phyloP scores from a whole-genome alignment of 2,797 vertebrate genomes.

The Ibycter americanus region DNA sequence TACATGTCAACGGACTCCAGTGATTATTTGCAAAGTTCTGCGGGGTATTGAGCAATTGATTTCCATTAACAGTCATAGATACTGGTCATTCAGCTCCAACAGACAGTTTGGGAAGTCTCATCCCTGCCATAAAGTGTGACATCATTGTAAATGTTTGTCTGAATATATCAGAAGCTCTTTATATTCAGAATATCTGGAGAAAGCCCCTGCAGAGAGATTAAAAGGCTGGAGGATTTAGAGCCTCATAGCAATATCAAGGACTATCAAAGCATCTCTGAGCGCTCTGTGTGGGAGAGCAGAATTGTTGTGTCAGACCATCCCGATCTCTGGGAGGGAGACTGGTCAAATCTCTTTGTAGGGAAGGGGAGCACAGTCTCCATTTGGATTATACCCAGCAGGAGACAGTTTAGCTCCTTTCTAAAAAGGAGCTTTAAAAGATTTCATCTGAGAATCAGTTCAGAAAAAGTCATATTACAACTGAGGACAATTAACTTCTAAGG shows the following conservation, averaged over 20 bases:
- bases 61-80: not conserved
- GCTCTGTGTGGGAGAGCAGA: not conserved
- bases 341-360: slow-evolving; percentile 15
- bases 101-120: not conserved
- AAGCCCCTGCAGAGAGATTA: slow-evolving; percentile 35
- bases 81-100: not conserved
- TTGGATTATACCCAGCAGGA: slow-evolving; percentile 44
- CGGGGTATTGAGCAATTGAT: not conserved
- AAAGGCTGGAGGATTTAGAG: slow-evolving; percentile 12
- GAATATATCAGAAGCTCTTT: slow-evolving; percentile 1
- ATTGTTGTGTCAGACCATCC: not conserved
- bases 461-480: not conserved
- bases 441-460: not conserved
- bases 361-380: not conserved
- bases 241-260: not conserved
- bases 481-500: slow-evolving; percentile 30
- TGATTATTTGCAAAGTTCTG: not conserved
- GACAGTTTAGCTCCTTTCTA: slow-evolving; percentile 12
- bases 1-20: not conserved
- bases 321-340: not conserved
- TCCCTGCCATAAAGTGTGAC: not conserved
- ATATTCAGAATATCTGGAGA: slow-evolving; percentile 10
- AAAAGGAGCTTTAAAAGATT: slow-evolving; percentile 9
- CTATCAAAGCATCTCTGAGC: slow-evolving; percentile 32
- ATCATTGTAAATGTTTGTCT: slow-evolving; percentile 29